Percentiles rank a stretch among this genome's conserved stretches.
These are phyloP conservation scores for Drosophila subquinaria DNA, from an alignment of 2,888 invertebrate species.

Conservation along the genomic window DNA sequence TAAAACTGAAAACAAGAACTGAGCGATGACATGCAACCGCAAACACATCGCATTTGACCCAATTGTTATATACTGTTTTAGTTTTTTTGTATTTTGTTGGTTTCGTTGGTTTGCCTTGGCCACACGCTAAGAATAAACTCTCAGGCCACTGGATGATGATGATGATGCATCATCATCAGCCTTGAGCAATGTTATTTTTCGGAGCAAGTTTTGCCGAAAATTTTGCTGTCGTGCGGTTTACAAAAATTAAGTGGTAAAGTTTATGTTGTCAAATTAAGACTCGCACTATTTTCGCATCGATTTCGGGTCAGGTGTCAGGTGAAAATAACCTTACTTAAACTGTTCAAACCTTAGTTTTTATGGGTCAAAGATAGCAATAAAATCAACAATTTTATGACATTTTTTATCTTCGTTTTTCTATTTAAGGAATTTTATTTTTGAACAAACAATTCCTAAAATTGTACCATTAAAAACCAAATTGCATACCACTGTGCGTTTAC, in stretches of 20 bases:
- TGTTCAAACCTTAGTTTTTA: not conserved
- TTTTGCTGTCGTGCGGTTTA: conserved; percentile 21
- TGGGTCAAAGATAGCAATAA: not conserved
- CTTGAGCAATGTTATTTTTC: conserved; percentile 35
- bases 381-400: conserved; percentile 4
- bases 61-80: conserved; percentile 39
- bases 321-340: not conserved
- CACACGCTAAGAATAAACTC: conserved; percentile 62
- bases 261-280: not conserved
- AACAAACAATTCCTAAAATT: too few relatives aligned
- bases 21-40: conserved; percentile 37
- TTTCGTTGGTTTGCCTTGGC: conserved; percentile 49
- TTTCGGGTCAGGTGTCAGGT: not conserved
- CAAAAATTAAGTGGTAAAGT: conserved; percentile 12
- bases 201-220: conserved; percentile 10
- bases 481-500: conserved; percentile 27
- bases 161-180: conserved; percentile 57
- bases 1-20: not conserved
- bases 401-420: not conserved
- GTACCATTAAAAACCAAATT: not conserved
- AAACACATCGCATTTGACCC: conserved; percentile 50
- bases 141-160: conserved; percentile 46
- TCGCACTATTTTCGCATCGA: not conserved
- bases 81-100: not conserved
- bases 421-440: not conserved